Evolutionary conservation across 2,113 vertebrate species (phyloP).

Genomic region (Struthidea cinerea): DNA sequence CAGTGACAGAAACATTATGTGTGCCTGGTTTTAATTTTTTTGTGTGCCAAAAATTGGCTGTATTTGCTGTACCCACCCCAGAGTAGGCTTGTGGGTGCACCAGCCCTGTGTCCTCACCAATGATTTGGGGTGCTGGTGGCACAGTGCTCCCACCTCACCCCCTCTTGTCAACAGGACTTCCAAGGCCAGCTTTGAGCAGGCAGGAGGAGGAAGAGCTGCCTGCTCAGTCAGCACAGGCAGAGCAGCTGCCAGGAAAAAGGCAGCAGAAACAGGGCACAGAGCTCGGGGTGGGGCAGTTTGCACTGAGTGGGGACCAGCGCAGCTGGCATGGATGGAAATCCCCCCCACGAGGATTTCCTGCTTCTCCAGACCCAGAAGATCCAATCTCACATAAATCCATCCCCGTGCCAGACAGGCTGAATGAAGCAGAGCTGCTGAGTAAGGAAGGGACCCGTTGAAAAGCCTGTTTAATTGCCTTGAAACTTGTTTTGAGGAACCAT

Average conservation of each 20-base stretch:
- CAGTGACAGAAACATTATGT: not conserved
- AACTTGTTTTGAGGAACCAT: not conserved
- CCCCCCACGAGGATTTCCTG: not conserved
- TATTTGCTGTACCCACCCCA: not conserved
- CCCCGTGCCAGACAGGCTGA: not conserved
- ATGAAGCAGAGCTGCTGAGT: not conserved
- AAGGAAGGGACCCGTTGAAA: not conserved
- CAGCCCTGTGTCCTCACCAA: rapidly evolving
- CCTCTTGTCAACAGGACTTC: not conserved
- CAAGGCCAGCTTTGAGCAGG: not conserved
- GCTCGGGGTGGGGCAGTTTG: not conserved
- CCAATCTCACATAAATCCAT: not conserved
- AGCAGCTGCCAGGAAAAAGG: not conserved
- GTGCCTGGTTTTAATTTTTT: not conserved
- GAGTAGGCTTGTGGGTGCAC: not conserved
- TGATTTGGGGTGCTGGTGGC: rapidly evolving
- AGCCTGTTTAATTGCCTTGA: not conserved
- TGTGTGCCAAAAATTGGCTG: not conserved
- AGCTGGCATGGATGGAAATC: too few relatives aligned
- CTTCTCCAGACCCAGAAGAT: not conserved
- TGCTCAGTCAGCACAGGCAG: not conserved
- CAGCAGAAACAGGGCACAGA: not conserved
- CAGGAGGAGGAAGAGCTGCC: not conserved
- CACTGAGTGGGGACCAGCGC: not conserved
- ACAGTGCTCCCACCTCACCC: not conserved